Base-by-base conservation (phyloP, 2,113 vertebrate species). In the Lipophrys pholis region DNA sequence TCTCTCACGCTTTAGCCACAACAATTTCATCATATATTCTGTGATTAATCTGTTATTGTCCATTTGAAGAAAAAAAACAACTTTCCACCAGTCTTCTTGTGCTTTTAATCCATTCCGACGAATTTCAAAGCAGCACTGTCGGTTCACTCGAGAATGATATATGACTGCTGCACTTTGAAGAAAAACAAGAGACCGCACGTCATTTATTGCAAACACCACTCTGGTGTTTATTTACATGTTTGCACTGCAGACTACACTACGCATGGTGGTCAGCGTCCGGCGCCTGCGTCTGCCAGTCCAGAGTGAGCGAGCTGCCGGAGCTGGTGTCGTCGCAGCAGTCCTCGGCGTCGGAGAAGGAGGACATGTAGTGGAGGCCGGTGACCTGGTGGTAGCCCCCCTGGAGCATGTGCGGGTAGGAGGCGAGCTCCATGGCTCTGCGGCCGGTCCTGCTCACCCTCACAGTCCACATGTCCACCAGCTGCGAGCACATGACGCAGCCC, bases 391-490 rank as follows among this genome's bases (percentile, higher is more conserved):
- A 91, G 48, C 81, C 82, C 35, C 78, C 82, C 6, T 77, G 72
- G 3, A 83, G 74, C 30, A 75, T 69, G 38, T 90, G 84, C 0
- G 90, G 86, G 48, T 91, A 87, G 11, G 82, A 2, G 1, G 80
- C 65, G 45, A 93, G 71, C 71, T 93, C 92, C 80, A 93, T 69
- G 40, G 85, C 87, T 53, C 87, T 74, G 42, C 74, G 58, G 43
- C 87, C 62, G 0, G 60, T 53, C 68, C 73, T 43, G 46, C 81
- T 81, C 11, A 54, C 51, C 11, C 82, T 88, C 65, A 88, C 46
- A 1, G 76, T 83, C 90, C 90, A 94, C 81, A 83, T 86, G 76
- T 94, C 91, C 0, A 92, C 76, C 80, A 94, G 84, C 59, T 91
- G 93, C 3, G 80, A 91, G 48, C 92, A 94, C 69, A 92, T 73